phyloP scores from a whole-genome alignment of 2,888 invertebrate genomes.

The Agrotis puta region DNA sequence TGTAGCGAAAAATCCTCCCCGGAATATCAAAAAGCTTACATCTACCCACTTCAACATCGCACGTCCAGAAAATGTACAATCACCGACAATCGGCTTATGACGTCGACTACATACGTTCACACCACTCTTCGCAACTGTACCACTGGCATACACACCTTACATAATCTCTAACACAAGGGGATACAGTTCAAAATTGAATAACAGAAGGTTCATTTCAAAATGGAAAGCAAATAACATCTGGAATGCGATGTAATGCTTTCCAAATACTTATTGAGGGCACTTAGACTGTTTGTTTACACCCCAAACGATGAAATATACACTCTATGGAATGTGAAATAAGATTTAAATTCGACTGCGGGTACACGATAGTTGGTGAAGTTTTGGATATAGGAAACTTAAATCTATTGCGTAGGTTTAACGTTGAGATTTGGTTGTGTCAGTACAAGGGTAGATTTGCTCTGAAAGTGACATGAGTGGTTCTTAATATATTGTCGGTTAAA shows the following conservation, averaged over 20 bases:
- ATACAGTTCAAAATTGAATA: constrained; percentile 21
- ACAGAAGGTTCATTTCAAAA: constrained; percentile 15
- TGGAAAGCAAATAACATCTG: constrained; percentile 73
- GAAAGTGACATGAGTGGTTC: constrained; percentile 59
- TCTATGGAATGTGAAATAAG: neutral
- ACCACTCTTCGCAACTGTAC: constrained; percentile 65
- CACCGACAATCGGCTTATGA: constrained; percentile 81
- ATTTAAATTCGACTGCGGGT: constrained; percentile 6
- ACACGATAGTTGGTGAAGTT: neutral
- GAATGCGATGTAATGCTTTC: constrained; percentile 82
- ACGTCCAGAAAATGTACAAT: constrained; percentile 66
- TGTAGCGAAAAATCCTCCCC: neutral
- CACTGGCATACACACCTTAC: neutral
- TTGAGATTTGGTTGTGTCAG: constrained; percentile 16
- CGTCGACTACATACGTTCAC: constrained; percentile 79
- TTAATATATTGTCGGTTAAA: constrained; percentile 60
- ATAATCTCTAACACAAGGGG: fast-evolving
- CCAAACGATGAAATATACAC: constrained; percentile 6
- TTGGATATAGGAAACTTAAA: constrained; percentile 7
- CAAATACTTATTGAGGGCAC: constrained; percentile 72
- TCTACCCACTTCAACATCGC: constrained; percentile 41
- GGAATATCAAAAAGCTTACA: constrained; percentile 16
- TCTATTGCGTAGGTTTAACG: neutral
- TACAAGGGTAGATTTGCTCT: constrained; percentile 31
- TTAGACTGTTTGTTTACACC: constrained; percentile 20